Evolutionary conservation across 2,888 invertebrate species (phyloP).

Genomic region (Sminthurinus aureus): DNA sequence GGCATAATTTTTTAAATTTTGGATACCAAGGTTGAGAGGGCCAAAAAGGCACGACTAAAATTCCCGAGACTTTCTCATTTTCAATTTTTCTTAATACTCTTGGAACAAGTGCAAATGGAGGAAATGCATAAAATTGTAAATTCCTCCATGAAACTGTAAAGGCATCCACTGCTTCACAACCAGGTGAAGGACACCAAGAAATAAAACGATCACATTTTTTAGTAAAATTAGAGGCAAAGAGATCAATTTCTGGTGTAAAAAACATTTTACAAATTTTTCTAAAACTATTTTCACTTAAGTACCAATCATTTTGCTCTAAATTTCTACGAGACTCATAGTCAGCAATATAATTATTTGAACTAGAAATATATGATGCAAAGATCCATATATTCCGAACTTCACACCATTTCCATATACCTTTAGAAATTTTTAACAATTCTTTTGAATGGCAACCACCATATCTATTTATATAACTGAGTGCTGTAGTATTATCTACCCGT

Average conservation of each 20-base stretch:
- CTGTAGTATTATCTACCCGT: slow-evolving; percentile 8
- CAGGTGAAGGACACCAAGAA: background rate
- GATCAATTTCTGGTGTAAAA: background rate
- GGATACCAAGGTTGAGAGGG: background rate
- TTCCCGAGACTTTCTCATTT: background rate
- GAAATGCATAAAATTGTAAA: background rate
- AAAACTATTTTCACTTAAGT: background rate
- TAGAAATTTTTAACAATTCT: background rate
- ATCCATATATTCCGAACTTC: background rate
- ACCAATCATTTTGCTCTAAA: background rate
- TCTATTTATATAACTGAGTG: slow-evolving; percentile 16
- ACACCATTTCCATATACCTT: background rate
- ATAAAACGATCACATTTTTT: background rate
- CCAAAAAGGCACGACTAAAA: background rate
- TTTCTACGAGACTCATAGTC: background rate
- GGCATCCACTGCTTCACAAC: background rate
- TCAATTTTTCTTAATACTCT: background rate
- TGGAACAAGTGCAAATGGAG: background rate
- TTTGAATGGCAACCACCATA: background rate
- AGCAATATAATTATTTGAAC: background rate
- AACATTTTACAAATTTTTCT: background rate
- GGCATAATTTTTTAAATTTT: background rate
- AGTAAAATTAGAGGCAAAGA: background rate
- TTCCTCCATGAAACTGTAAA: background rate
- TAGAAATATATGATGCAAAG: slow-evolving; percentile 5